Percentiles rank a stretch among this genome's conserved stretches.
phyloP scores from a whole-genome alignment of 2,888 invertebrate species.

The Leptopilina drosophilae region DNA sequence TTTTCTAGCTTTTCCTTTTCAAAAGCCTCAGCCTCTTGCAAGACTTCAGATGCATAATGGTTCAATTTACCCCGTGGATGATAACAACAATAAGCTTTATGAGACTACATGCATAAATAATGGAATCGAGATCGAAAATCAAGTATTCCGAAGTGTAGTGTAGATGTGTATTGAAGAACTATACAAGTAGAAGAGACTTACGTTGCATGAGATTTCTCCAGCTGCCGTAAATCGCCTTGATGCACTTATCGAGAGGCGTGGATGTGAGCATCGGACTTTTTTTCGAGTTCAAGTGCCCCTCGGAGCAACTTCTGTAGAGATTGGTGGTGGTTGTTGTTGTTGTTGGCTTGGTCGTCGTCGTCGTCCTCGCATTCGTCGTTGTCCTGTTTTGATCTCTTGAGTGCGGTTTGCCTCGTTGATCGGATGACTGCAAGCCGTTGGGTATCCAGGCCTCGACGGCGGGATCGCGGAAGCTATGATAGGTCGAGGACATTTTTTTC shows the following conservation, averaged over 20 bases:
- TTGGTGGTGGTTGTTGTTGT: slow-evolving; percentile 65
- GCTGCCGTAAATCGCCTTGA: slow-evolving; percentile 86
- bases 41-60: too few relatives aligned
- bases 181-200: slow-evolving; percentile 78
- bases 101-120: not conserved
- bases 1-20: too few relatives aligned
- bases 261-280: slow-evolving; percentile 54
- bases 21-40: too few relatives aligned
- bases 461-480: slow-evolving; percentile 80
- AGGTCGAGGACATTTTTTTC: slow-evolving; percentile 78
- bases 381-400: slow-evolving; percentile 54
- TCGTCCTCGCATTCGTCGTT: slow-evolving; percentile 47
- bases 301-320: slow-evolving; percentile 84
- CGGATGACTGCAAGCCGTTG: slow-evolving; percentile 57
- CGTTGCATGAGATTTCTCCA: slow-evolving; percentile 89
- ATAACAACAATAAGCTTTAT: not conserved
- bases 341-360: slow-evolving; percentile 50
- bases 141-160: not conserved
- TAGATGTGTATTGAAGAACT: not conserved
- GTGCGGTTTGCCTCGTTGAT: slow-evolving; percentile 69
- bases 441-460: slow-evolving; percentile 77
- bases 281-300: slow-evolving; percentile 80
- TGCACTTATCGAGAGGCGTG: slow-evolving; percentile 83
- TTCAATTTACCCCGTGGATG: too few relatives aligned
- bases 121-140: not conserved